Base-by-base conservation (phyloP, 2,888 invertebrate species). In the Leptothorax acervorum region DNA sequence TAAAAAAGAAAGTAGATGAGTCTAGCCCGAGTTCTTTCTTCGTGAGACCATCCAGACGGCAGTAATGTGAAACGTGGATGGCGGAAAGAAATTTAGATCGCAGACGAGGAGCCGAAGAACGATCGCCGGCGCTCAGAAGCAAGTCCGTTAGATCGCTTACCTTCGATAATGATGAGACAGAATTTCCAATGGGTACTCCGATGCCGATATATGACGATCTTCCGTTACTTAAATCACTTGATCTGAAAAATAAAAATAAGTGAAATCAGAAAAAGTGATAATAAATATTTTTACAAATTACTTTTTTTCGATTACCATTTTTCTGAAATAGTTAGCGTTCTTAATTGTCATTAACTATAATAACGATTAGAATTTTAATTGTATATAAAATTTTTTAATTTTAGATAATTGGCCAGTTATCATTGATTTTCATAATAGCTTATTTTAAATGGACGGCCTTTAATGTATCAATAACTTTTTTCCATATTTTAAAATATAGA, bases 21-120 rank as follows among this genome's bases (percentile, higher is more conserved):
- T 81, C 60, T 68, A 60, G 70, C 71, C 48, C 23, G 70, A 73
- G 60, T 81, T 73, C 79, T 81, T 73, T 81, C 35, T 71, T 73
- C 60, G 48, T 81, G 48, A 81, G 73, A 71, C 28, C 57, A 48
- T 39, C 60, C 73, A 81, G 79, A 60, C 79, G 57, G 79, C 71
- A 66, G 79, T 76, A 76, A 76, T 39, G 65, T 31, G 57, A 70
- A 70, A 78, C 57, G 78, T 31, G 70, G 23, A 9, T 70, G 57
- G 48, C 28, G 63, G 48, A 57, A 73, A 60, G 60, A 73, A 73
- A 81, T 81, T 81, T 73, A 55, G 70, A 71, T 79, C 57, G 35
- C 45, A 68, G 42, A 78, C 68, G 28, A 68, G 35, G 23, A 71
- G 57, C 35, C 18, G 45, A 60, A 71, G 57, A 71, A 60, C 57